These are phyloP conservation scores for Porites evermanni DNA, from an alignment of 92 coral and sea anemone species.

Conservation along the genomic window DNA sequence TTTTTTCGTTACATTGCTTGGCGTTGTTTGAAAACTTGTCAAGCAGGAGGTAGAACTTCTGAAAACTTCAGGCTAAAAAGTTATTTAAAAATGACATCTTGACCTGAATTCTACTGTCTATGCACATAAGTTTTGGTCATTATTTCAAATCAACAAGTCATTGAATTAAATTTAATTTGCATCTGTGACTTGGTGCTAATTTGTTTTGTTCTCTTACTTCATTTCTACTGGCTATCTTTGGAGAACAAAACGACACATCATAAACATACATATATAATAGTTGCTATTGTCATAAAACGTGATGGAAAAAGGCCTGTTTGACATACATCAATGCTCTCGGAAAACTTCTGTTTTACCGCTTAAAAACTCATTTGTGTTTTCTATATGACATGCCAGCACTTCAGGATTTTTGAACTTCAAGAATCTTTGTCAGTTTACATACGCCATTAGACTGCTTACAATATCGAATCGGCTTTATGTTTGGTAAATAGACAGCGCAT, in stretches of 20 bases:
- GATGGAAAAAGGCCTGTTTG: slow-evolving; percentile 20
- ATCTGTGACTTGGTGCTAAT: slow-evolving; percentile 31
- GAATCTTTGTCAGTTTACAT: slow-evolving; percentile 25
- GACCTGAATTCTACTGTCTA: not conserved
- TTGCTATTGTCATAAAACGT: slow-evolving; percentile 23
- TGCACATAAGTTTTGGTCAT: slow-evolving; percentile 23
- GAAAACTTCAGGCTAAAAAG: not conserved
- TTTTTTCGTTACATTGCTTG: not conserved
- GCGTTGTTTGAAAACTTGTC: not conserved
- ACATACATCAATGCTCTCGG: slow-evolving; percentile 2
- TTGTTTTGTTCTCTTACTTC: not conserved
- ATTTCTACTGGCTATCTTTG: not conserved
- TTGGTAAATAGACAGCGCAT: not conserved
- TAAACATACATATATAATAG: not conserved
- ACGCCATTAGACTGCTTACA: not conserved
- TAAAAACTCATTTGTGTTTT: slow-evolving; percentile 33
- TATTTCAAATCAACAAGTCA: slow-evolving; percentile 1
- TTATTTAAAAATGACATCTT: not conserved
- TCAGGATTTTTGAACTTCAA: slow-evolving; percentile 25
- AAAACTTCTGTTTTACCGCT: slow-evolving; percentile 30
- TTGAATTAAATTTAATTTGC: slow-evolving; percentile 26
- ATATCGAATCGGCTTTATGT: slow-evolving; percentile 9
- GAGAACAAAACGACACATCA: slow-evolving; percentile 13
- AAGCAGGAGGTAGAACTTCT: not conserved
- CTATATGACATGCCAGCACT: slow-evolving; percentile 32